Evolutionary conservation across 2,113 vertebrate species (phyloP), one percentile per base, ranked within the genome.

Genomic region (Empidonax alnorum): DNA sequence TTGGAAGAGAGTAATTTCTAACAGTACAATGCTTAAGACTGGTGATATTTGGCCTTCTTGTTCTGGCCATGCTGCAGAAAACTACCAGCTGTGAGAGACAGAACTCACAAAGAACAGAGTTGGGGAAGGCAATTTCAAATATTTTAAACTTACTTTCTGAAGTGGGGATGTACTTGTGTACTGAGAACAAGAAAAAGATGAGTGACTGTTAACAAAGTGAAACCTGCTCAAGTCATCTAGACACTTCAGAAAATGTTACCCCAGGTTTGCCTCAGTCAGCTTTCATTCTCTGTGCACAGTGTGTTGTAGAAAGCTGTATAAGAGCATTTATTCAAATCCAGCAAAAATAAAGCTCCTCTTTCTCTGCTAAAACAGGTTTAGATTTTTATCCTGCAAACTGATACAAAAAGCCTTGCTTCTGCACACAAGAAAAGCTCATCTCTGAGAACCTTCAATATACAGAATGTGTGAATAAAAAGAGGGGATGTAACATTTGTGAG

Each of bases 401-500:
- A 69, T 74, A 83, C 46, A 87, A 79, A 62, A 46, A 67, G 30
- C 24, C 33, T 61, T 65, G 53, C 68, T 87, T 94, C 67, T 92
- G 50, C 31, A 63, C 66, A 69, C 47, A 47, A 72, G 76, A 92
- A 85, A 41, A 46, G 30, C 52, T 39, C 16, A 21, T 96, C 87
- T 90, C 82, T 87, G 72, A 42, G 88, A 96, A 35, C 50, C 49
- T 19, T 35, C 82, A 53, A 80, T 93, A 73, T 93, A 94, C 67
- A 84, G 89, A 93, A 92, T 4, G 7, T 80, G 93, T 84, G 79
- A 96, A 94, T 87, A 66, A 88, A 86, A 78, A 76, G 83, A 94
- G 73, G 37, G 93, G 78, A 95, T 96, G 93, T 92, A 93, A 94
- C 94, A 95, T 96, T 92, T 96, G 92, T 96, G 94, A 93, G 93